These are phyloP conservation scores for Passer montanus DNA, from an alignment of 2,113 vertebrate genomes.

Conservation along the genomic window DNA sequence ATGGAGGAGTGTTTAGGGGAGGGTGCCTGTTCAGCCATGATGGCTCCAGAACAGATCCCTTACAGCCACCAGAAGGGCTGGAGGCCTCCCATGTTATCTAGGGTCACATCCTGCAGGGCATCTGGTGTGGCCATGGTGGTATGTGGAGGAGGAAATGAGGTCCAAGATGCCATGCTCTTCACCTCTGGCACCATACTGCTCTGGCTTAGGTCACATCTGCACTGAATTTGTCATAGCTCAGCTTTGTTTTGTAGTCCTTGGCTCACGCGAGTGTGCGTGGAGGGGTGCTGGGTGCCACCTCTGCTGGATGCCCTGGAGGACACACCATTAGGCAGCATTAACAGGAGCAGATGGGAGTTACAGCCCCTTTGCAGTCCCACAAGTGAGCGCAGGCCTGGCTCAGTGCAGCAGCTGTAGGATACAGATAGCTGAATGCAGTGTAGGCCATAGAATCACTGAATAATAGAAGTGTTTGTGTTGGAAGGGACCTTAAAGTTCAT, in stretches of 20 bases:
- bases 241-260: not conserved
- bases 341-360: not conserved
- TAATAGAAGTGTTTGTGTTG: not conserved
- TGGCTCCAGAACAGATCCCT: not conserved
- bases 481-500: not conserved
- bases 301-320: not conserved
- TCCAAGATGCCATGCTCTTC: not conserved
- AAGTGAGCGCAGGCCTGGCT: not conserved
- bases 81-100: not conserved
- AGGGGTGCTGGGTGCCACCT: not conserved
- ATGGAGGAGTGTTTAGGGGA: not conserved
- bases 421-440: not conserved
- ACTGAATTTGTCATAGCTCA: not conserved
- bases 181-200: not conserved
- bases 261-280: accelerated
- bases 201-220: not conserved
- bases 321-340: not conserved
- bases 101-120: constrained; percentile 8
- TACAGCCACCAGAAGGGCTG: not conserved
- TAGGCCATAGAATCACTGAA: not conserved
- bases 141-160: not conserved
- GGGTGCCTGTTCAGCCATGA: not conserved
- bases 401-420: not conserved
- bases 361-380: not conserved
- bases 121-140: not conserved